phyloP scores from a whole-genome alignment of 2,888 invertebrate genomes.

The Diachrysia chrysitis region DNA sequence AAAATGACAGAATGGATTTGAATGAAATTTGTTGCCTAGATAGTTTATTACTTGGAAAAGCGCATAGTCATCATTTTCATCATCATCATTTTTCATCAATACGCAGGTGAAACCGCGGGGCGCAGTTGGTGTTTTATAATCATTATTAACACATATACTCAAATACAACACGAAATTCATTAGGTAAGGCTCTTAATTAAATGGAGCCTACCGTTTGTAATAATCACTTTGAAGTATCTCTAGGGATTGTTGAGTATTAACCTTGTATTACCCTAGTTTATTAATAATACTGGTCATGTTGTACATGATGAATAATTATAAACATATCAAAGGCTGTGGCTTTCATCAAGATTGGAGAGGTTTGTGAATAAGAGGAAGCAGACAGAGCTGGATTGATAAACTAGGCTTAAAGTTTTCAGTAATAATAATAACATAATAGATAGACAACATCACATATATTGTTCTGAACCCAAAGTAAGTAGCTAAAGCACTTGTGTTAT shows the following conservation, averaged over 20 bases:
- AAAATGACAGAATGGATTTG: no score
- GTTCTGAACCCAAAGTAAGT: no score
- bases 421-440: no score
- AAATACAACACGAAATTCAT: constrained; percentile 32
- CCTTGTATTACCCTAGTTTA: constrained; percentile 32
- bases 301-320: not conserved
- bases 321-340: not conserved
- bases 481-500: no score
- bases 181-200: constrained; percentile 31
- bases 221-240: constrained; percentile 37
- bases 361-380: not conserved
- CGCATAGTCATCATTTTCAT: no score
- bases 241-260: constrained; percentile 35
- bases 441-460: no score
- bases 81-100: no score
- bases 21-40: no score
- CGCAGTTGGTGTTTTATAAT: no score
- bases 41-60: no score
- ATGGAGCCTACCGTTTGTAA: constrained; percentile 21
- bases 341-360: not conserved
- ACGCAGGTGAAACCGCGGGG: no score
- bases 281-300: constrained; percentile 21
- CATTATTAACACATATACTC: constrained; percentile 8
- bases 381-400: not conserved
- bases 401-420: no score